Evolutionary conservation across 2,888 invertebrate species (phyloP).

Genomic region (Hydraecia micacea): DNA sequence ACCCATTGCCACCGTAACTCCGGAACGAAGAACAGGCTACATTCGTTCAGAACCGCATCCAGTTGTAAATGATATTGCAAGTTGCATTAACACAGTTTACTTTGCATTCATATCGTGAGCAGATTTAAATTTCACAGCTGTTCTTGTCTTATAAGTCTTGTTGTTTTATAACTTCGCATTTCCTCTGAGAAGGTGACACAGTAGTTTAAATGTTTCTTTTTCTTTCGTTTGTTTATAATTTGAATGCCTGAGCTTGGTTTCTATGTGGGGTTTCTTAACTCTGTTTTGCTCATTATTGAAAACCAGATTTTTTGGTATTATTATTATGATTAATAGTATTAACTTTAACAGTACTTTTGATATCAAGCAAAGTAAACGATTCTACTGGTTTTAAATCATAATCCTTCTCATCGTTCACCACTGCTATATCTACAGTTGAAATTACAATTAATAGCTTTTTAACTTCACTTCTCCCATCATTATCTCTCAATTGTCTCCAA

Average conservation of each 20-base stretch:
- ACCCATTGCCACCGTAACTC: constrained; percentile 36
- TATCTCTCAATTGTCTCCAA: constrained; percentile 31
- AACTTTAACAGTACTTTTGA: neutral
- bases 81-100: constrained; percentile 78
- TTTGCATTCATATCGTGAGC: constrained; percentile 75
- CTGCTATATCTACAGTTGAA: neutral
- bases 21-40: constrained; percentile 66
- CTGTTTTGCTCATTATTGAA: constrained; percentile 4
- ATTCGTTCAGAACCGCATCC: constrained; percentile 77
- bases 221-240: constrained; percentile 44
- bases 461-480: constrained; percentile 7
- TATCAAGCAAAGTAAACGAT: neutral
- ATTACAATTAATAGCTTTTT: neutral
- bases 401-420: too few relatives aligned
- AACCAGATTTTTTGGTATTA: neutral
- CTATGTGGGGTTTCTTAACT: neutral
- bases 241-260: constrained; percentile 31
- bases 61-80: constrained; percentile 82
- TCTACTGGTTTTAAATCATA: neutral
- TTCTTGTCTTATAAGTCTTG: constrained; percentile 62
- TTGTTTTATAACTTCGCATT: constrained; percentile 62
- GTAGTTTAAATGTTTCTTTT: constrained; percentile 55
- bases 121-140: constrained; percentile 67
- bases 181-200: constrained; percentile 55
- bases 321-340: neutral